Evolutionary conservation across 2,888 invertebrate species (phyloP), one percentile per base, ranked within the genome.

Genomic region (Aplocera efformata): DNA sequence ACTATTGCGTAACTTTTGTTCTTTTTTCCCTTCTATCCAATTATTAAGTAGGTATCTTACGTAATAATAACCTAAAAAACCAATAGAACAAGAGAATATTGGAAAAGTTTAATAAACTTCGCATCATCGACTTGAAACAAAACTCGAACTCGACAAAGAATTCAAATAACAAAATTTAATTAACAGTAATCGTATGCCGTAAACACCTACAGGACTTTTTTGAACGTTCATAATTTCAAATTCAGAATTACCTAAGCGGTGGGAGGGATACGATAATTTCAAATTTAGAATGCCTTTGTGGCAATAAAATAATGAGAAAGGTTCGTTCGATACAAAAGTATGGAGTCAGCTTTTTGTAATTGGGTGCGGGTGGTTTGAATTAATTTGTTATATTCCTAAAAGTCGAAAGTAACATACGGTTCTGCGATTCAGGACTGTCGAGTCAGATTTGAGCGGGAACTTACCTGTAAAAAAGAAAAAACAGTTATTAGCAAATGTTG

Each of bases 401-500:
- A 28, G 8, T 17, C 10, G n/a, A n/a, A 41, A 50, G 53, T 50
- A 53, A 61, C 63, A 56, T 65, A 62, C 65, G 53, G 38, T 40
- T 51, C 41, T 45, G 48, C 50, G 52, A 42, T 48, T 26, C 38
- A 17, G 32, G 43, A 51, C 45, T 46, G 38, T 44, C 27, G 22
- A 13, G 7, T 48, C 60, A 30, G 56, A 17, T 17, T 17, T 17
- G 2, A 17, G 13, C 13, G 13, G 13, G 13, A 58, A 81, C 82
- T 81, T 81, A 82, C 82, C 82, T 81, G 76, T 9, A 73, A 79
- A 64, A 48, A 61, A 58, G 53, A 50, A 56, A 53, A 52, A 36
- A 42, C n/a, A 47, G 31, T 41, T 5, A 47, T 29, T 42, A 41
- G 30, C 23, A n/a, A n/a, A n/a, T n/a, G n/a, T n/a, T n/a, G n/a